Percentiles rank a stretch among this genome's conserved stretches.
Evolutionary conservation across 2,888 invertebrate genomes (phyloP).

Genomic region (Oligia strigilis): DNA sequence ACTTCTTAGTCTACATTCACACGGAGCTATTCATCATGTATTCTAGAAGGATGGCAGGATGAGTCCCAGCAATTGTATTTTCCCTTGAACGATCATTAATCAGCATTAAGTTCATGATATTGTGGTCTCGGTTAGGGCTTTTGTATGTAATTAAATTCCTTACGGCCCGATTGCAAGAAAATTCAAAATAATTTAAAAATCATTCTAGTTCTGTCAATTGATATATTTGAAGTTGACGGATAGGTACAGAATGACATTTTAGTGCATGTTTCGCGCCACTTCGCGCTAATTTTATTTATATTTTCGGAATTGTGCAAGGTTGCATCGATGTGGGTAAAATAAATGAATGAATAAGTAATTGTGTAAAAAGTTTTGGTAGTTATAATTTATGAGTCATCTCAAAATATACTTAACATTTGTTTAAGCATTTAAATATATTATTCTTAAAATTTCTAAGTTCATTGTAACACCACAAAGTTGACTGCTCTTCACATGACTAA

Average conservation of each 20-base stretch:
- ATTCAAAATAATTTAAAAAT: no score
- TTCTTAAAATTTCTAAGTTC: conserved; percentile 20
- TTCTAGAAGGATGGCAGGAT: conserved; percentile 18
- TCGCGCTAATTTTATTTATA: no score
- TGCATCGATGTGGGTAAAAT: not conserved
- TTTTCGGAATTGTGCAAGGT: not conserved
- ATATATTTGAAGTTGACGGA: no score
- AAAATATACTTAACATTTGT: not conserved
- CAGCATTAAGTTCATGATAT: conserved; percentile 37
- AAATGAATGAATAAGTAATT: not conserved
- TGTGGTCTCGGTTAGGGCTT: conserved; percentile 5
- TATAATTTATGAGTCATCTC: not conserved
- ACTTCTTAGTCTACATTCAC: conserved; percentile 29
- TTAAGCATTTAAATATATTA: conserved; percentile 13
- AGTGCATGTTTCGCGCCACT: no score
- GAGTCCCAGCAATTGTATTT: conserved; percentile 30
- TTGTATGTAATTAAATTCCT: not conserved
- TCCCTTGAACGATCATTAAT: conserved; percentile 38
- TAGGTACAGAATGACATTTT: no score
- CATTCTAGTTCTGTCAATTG: no score
- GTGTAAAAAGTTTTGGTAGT: not conserved
- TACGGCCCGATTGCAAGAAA: no score
- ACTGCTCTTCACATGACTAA: conserved; percentile 32
- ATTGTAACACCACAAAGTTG: conserved; percentile 35
- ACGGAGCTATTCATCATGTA: conserved; percentile 49